Evolutionary conservation across 92 coral and sea anemone genomes (phyloP).

Genomic region (Hydrozoanthus gracilis): DNA sequence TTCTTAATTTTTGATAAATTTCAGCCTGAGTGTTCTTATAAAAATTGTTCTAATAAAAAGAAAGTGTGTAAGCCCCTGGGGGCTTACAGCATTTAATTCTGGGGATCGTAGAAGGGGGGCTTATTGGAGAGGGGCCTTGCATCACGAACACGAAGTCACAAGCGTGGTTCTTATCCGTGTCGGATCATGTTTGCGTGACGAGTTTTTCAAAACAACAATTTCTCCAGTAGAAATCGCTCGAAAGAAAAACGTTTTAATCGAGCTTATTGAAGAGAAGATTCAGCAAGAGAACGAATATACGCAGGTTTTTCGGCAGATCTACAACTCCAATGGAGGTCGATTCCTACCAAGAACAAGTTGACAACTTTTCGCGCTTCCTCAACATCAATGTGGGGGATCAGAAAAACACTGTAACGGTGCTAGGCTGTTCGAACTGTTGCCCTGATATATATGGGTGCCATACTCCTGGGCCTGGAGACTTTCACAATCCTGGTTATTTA

Average conservation of each 20-base stretch:
- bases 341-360: background rate
- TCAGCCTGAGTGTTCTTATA: background rate
- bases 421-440: slow-evolving; percentile 40
- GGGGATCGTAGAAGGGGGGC: background rate
- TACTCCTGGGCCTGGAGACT: slow-evolving; percentile 46
- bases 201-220: too few species aligned
- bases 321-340: background rate
- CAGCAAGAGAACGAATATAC: background rate
- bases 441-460: slow-evolving; percentile 45
- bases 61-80: background rate
- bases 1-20: background rate
- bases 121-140: background rate
- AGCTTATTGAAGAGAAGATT: background rate
- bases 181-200: too few species aligned
- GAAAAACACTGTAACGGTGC: slow-evolving; percentile 42
- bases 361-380: background rate
- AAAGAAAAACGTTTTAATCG: background rate
- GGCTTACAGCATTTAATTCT: background rate
- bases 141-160: too few species aligned
- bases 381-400: slow-evolving; percentile 52
- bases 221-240: too few species aligned
- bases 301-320: background rate
- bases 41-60: background rate
- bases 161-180: too few species aligned
- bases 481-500: slow-evolving; percentile 28